These are phyloP conservation scores for Trypoxylon attenuatum DNA, from an alignment of 2,888 invertebrate species.

Conservation along the genomic window DNA sequence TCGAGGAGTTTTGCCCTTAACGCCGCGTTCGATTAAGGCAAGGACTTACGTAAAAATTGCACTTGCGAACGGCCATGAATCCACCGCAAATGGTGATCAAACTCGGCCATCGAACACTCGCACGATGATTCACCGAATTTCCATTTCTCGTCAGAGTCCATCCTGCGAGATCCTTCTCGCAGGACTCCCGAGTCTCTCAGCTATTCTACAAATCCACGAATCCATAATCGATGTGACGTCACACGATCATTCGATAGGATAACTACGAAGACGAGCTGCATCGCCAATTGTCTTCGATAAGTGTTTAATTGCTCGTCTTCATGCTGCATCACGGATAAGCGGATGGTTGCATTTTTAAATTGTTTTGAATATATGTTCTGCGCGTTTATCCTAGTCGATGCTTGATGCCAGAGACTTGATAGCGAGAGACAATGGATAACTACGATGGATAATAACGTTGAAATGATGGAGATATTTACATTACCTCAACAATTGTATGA, in stretches of 20 bases:
- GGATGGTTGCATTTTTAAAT: too few species aligned
- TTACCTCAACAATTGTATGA: too few species aligned
- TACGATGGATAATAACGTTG: too few species aligned
- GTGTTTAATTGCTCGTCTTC: conserved; percentile 21
- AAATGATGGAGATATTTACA: too few species aligned
- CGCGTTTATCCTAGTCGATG: too few species aligned
- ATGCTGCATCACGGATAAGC: not conserved
- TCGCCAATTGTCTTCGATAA: conserved; percentile 34
- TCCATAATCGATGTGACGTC: not conserved
- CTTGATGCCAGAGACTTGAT: too few species aligned
- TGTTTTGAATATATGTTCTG: too few species aligned
- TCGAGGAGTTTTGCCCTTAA: not conserved
- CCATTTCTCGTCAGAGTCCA: conserved; percentile 15
- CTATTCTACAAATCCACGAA: too few species aligned
- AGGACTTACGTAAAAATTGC: conserved; percentile 5
- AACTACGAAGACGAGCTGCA: conserved; percentile 31
- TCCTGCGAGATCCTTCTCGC: not conserved
- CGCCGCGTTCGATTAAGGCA: not conserved
- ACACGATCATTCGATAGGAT: conserved; percentile 3
- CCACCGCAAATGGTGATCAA: conserved; percentile 22
- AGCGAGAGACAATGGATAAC: too few species aligned
- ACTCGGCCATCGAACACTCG: conserved; percentile 29
- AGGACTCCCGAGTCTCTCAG: too few species aligned
- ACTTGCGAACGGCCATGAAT: conserved; percentile 16
- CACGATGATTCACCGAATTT: conserved; percentile 37